phyloP scores from a whole-genome alignment of 2,113 vertebrate species.

The Sylvilagus bachmani region DNA sequence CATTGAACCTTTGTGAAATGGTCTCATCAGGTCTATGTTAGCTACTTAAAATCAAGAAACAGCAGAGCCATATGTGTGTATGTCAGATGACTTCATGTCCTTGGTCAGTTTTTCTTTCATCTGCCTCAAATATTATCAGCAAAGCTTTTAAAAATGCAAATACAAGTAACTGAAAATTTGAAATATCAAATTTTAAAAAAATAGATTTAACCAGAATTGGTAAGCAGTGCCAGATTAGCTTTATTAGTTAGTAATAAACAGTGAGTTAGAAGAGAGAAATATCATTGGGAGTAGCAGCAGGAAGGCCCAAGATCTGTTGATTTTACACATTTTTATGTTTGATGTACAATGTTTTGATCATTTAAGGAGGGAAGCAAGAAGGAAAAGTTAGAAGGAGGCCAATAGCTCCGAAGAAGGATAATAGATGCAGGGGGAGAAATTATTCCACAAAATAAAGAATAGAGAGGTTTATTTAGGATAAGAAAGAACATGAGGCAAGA shows the following conservation, averaged over 20 bases:
- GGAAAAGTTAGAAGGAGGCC: not conserved
- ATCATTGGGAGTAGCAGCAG: not conserved
- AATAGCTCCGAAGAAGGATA: not conserved
- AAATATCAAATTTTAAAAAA: slow-evolving; percentile 48
- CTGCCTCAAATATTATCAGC: not conserved
- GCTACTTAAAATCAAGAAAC: not conserved
- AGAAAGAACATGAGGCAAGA: slow-evolving; percentile 5
- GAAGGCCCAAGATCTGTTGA: slow-evolving; percentile 29
- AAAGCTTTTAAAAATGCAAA: not conserved
- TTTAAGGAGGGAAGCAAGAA: slow-evolving; percentile 14
- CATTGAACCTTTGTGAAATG: not conserved
- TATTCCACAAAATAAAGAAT: slow-evolving; percentile 14
- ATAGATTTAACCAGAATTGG: slow-evolving; percentile 12
- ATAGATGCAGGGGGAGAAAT: not conserved
- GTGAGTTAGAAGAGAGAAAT: slow-evolving; percentile 47
- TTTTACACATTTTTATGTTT: slow-evolving; percentile 64
- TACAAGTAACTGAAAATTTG: slow-evolving; percentile 31
- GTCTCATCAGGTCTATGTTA: not conserved
- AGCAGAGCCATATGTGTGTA: not conserved
- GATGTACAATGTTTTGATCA: slow-evolving; percentile 19
- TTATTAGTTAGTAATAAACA: slow-evolving; percentile 61
- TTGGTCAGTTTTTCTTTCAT: slow-evolving; percentile 6
- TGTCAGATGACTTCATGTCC: not conserved
- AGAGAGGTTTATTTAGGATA: not conserved
- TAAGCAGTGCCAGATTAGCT: slow-evolving; percentile 11